Conservation (phyloP, 1,140 invertebrate species). For the Hirudo medicinalis region DNA sequence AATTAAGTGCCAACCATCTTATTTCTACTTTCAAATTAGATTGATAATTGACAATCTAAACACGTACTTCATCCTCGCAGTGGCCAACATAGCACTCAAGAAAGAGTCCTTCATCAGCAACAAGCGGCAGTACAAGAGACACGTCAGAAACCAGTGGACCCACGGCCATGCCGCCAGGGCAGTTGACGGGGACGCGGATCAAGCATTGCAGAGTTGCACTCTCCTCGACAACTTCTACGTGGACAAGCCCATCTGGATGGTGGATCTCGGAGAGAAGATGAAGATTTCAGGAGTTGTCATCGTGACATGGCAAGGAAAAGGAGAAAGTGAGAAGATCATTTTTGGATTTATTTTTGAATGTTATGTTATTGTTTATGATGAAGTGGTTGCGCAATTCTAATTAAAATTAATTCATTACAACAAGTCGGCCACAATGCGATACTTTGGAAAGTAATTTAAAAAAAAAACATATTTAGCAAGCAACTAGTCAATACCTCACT, state of each 20-base stretch:
- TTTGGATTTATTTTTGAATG: not conserved
- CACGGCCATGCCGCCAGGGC: conserved; percentile 42
- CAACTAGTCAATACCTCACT: not conserved
- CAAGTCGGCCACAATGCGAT: not conserved
- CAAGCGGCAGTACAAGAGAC: conserved; percentile 42
- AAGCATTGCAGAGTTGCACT: conserved; percentile 42
- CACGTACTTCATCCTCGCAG: conserved; percentile 27
- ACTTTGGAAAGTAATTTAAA: not conserved
- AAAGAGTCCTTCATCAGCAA: conserved; percentile 48
- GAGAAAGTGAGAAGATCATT: conserved; percentile 36
- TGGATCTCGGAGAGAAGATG: conserved; percentile 43
- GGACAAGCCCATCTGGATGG: conserved; percentile 47
- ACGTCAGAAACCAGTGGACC: conserved; percentile 31
- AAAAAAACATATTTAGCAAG: not conserved
- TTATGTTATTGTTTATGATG: not conserved
- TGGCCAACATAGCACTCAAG: conserved; percentile 46
- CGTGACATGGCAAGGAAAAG: conserved; percentile 46
- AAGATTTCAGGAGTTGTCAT: conserved; percentile 43
- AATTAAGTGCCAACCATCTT: too few relatives aligned
- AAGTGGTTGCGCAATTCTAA: not conserved
- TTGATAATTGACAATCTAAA: too few relatives aligned
- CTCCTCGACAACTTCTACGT: conserved; percentile 49
- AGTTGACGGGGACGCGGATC: conserved; percentile 43
- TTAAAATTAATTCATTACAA: too few relatives aligned
- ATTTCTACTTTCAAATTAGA: too few relatives aligned